Percentiles rank a stretch among this genome's conserved stretches.
These are phyloP conservation scores for Urophycis tenuis DNA, from an alignment of 2,797 vertebrate species.

Conservation along the genomic window DNA sequence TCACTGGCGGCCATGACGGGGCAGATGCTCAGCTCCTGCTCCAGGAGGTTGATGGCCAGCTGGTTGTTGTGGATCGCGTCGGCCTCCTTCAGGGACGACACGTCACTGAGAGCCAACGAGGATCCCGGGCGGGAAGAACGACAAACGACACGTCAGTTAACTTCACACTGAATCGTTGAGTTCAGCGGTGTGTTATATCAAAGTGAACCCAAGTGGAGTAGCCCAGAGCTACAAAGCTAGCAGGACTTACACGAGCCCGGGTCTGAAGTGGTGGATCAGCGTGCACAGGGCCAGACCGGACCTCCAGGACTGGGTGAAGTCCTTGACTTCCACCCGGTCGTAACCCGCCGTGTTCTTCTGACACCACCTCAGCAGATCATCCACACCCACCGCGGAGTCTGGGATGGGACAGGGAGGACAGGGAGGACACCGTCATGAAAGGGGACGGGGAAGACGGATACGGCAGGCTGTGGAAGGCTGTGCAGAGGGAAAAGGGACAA, in stretches of 20 bases:
- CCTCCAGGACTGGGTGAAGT: conserved; percentile 82
- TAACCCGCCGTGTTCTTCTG: conserved; percentile 78
- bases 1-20: conserved; percentile 80
- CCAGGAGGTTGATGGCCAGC: conserved; percentile 71
- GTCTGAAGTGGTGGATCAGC: conserved; percentile 81
- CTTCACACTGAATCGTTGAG: too few relatives aligned
- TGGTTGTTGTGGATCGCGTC: conserved; percentile 69
- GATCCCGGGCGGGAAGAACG: conserved; percentile 7
- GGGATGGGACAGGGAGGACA: background rate
- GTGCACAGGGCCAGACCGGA: conserved; percentile 84
- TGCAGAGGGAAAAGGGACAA: background rate
- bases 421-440: too few relatives aligned
- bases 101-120: conserved; percentile 66
- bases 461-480: background rate
- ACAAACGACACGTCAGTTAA: too few relatives aligned
- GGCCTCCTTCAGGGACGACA: conserved; percentile 64
- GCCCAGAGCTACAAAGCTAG: background rate
- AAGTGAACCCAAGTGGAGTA: background rate
- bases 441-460: too few relatives aligned
- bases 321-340: conserved; percentile 64
- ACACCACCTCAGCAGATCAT: conserved; percentile 84
- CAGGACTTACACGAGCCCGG: conserved; percentile 79
- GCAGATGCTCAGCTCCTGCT: conserved; percentile 83
- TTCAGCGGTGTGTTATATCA: background rate
- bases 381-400: conserved; percentile 61